Percentiles rank a stretch among this genome's conserved stretches.
Conservation (phyloP, 2,113 vertebrate species). For the Sialia sialis region DNA sequence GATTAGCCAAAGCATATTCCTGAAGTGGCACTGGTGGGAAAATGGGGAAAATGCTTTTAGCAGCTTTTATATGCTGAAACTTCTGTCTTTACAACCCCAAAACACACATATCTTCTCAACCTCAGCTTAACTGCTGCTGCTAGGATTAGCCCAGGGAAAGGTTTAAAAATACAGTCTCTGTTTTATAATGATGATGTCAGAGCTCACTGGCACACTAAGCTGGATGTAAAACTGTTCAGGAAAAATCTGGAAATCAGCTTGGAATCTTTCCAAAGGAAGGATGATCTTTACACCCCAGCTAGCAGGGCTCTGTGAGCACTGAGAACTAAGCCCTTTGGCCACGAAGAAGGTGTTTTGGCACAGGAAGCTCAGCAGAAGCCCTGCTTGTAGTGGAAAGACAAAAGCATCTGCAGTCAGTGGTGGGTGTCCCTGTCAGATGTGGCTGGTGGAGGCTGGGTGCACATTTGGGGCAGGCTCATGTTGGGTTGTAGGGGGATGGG, state of each 20-base stretch:
- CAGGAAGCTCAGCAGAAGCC: neutral
- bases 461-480: neutral
- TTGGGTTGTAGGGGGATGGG: neutral
- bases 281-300: neutral
- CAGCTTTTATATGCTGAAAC: neutral
- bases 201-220: neutral
- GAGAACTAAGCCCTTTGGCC: neutral
- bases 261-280: neutral
- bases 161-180: neutral
- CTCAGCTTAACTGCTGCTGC: neutral
- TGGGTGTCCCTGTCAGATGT: neutral
- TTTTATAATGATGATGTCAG: neutral
- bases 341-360: neutral
- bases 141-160: neutral
- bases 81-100: neutral
- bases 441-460: neutral
- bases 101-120: neutral
- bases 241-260: neutral
- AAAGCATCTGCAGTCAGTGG: accelerated
- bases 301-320: neutral
- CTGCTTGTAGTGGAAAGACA: neutral
- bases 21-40: neutral
- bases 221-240: neutral
- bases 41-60: neutral
- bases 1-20: neutral